A percentile compares a stretch with the other conserved stretches of the same genome.
Conservation (phyloP, 2,888 invertebrate genomes). For the Rotaria macrura region DNA sequence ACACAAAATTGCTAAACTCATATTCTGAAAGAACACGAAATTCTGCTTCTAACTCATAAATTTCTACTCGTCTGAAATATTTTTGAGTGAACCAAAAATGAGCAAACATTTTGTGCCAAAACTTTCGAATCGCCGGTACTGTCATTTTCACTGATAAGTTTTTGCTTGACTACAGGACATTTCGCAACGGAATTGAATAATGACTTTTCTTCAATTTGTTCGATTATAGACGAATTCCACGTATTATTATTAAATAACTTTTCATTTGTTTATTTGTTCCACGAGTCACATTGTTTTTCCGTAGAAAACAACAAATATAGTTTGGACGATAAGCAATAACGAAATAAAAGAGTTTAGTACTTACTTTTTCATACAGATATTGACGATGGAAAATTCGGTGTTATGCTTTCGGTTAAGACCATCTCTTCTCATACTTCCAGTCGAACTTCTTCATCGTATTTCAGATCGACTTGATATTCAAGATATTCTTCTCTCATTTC, state of each 20-base stretch:
- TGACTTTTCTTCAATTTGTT: too few species aligned
- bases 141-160: too few species aligned
- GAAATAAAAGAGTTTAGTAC: neutral
- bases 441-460: neutral
- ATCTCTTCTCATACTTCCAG: neutral
- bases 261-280: neutral
- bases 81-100: too few species aligned
- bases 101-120: too few species aligned
- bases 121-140: too few species aligned
- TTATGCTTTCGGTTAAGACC: neutral
- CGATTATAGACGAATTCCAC: neutral
- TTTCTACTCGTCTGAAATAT: too few species aligned
- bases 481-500: neutral
- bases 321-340: neutral
- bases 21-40: too few species aligned
- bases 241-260: neutral
- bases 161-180: too few species aligned
- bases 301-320: neutral
- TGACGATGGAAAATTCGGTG: neutral
- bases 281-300: neutral
- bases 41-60: too few species aligned
- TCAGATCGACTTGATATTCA: neutral
- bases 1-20: too few species aligned
- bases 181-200: too few species aligned
- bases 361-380: neutral